Percentiles rank a stretch among this genome's conserved stretches.
phyloP scores from a whole-genome alignment of 1,140 invertebrate species.

The Pseudomyrmex sp. region DNA sequence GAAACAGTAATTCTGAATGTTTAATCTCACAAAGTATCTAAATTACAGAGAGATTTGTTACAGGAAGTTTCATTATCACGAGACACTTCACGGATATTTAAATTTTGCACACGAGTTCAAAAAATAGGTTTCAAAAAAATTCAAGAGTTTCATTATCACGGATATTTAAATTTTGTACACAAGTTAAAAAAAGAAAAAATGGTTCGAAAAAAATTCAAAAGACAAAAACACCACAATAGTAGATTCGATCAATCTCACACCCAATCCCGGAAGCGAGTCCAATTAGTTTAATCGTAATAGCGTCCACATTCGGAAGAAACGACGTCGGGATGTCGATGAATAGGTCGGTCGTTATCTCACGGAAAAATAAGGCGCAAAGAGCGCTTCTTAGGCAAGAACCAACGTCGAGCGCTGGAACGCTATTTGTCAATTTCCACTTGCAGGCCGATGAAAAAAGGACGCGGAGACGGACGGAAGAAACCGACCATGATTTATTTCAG shows the following conservation, averaged over 20 bases:
- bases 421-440: constrained; percentile 56
- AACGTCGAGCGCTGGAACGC: constrained; percentile 12
- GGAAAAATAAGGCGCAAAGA: constrained; percentile 14
- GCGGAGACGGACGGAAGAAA: constrained; percentile 22
- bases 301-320: background rate
- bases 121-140: too few relatives aligned
- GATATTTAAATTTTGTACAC: too few relatives aligned
- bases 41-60: too few relatives aligned
- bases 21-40: too few relatives aligned
- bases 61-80: too few relatives aligned
- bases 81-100: too few relatives aligned
- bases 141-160: too few relatives aligned
- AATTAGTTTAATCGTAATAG: constrained; percentile 10
- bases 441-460: constrained; percentile 30
- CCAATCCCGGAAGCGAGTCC: background rate
- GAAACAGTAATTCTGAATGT: too few relatives aligned
- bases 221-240: background rate
- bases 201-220: background rate
- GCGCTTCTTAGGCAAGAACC: constrained; percentile 7
- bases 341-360: constrained; percentile 11
- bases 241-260: background rate
- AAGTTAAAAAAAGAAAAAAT: background rate
- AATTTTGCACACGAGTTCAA: too few relatives aligned
- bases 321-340: background rate
- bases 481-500: constrained; percentile 51